Percentiles rank a stretch among this genome's conserved stretches.
Conservation (phyloP, 2,113 vertebrate species). For the Puntigrus tetrazona region DNA sequence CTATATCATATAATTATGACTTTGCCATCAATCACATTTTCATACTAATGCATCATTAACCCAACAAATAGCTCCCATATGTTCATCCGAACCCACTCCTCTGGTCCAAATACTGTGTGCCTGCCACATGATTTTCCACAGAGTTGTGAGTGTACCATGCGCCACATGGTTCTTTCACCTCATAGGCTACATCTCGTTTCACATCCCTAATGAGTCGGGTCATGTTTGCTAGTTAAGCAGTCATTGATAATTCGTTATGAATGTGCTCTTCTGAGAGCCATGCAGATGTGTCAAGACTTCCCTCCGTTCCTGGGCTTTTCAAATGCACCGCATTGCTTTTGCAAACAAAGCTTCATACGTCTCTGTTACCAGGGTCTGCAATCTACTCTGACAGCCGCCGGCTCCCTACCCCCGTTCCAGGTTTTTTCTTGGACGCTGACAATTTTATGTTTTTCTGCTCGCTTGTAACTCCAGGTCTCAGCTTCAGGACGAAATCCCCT, state of each 20-base stretch:
- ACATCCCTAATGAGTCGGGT: slow-evolving; percentile 40
- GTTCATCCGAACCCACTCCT: slow-evolving; percentile 37
- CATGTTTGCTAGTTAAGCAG: slow-evolving; percentile 39
- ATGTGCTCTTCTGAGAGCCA: neutral
- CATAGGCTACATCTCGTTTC: slow-evolving; percentile 30
- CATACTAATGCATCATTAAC: slow-evolving; percentile 65
- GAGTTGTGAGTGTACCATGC: neutral
- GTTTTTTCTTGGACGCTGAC: neutral
- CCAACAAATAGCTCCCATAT: slow-evolving; percentile 64
- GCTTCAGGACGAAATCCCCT: slow-evolving; percentile 56
- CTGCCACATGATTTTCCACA: slow-evolving; percentile 36
- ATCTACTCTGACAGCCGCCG: slow-evolving; percentile 29
- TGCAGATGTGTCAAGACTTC: slow-evolving; percentile 21
- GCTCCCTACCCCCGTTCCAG: slow-evolving; percentile 17
- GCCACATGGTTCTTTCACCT: slow-evolving; percentile 28
- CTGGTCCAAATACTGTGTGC: slow-evolving; percentile 27
- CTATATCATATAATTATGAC: slow-evolving; percentile 63
- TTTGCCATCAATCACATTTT: slow-evolving; percentile 62
- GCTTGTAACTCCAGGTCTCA: slow-evolving; percentile 55
- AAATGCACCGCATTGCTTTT: neutral
- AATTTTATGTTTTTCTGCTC: slow-evolving; percentile 60
- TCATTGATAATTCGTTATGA: slow-evolving; percentile 23
- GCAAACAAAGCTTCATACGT: slow-evolving; percentile 44
- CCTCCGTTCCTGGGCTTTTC: slow-evolving; percentile 20
- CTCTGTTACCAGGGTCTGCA: slow-evolving; percentile 28